Conservation (phyloP, 2,888 invertebrate genomes). For the Oscheius sp. region DNA sequence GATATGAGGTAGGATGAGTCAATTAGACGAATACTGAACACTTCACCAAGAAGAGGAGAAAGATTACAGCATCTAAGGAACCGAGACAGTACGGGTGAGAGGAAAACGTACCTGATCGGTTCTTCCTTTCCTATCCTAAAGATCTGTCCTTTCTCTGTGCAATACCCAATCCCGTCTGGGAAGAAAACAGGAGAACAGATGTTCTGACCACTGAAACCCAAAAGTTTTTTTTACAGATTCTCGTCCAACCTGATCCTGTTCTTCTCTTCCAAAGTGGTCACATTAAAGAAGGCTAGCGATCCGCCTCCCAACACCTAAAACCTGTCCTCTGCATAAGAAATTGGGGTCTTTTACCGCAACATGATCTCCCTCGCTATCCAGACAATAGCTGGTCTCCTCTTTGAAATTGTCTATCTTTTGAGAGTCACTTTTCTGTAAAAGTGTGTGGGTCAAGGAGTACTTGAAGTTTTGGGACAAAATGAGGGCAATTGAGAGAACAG, state of each 20-base stretch:
- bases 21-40: not conserved
- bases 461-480: not conserved
- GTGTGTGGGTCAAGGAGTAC: not conserved
- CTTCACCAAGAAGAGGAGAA: slow-evolving; percentile 1
- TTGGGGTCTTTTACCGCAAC: slow-evolving; percentile 27
- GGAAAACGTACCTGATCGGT: not conserved
- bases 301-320: slow-evolving; percentile 17
- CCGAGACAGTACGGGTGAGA: not conserved
- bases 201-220: not conserved
- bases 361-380: slow-evolving; percentile 39
- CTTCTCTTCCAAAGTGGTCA: not conserved
- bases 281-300: slow-evolving; percentile 2
- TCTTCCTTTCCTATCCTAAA: not conserved
- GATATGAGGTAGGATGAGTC: not conserved
- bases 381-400: slow-evolving; percentile 13
- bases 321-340: not conserved
- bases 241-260: not conserved
- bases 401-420: slow-evolving; percentile 22
- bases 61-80: not conserved
- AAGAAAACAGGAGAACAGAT: slow-evolving; percentile 8
- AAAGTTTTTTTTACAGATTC: not conserved
- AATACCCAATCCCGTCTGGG: not conserved
- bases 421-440: slow-evolving; percentile 44
- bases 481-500: not conserved
- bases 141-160: not conserved